Evolutionary conservation across 2,888 invertebrate genomes (phyloP), one percentile per base, ranked within the genome.

Genomic region (Rhorus exstirpatorius): DNA sequence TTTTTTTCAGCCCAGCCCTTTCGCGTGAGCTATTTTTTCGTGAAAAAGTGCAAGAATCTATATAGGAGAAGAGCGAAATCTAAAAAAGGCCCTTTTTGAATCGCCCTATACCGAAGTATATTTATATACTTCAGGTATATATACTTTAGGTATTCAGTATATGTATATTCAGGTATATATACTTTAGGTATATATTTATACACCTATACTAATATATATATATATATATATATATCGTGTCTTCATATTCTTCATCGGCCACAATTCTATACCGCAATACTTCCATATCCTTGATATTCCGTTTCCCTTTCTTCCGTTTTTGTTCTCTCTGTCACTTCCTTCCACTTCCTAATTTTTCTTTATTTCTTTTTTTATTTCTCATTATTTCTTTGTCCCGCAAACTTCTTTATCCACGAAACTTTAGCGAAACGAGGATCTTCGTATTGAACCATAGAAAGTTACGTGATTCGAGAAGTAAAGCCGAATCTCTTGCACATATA

Each of bases 301-400:
- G 14, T 38, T 38, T 65, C 53, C 19, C n/a, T 41, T 55, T 21
- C 31, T 65, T 65, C 31, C 65, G 49, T n/a, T n/a, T 49, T 65
- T 67, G 38, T 55, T 46, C 35, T 44, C 60, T 31, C 51, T 26
- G 44, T 79, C 51, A 44, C 49, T 72, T 74, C 55, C 60, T 79
- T 72, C 74, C 67, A 51, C 31, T 31, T 21, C 51, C 21, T 21
- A 24, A 51, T 12, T 17, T 38, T 49, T 78, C n/a, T n/a, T n/a
- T n/a, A n/a, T n/a, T n/a, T n/a, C n/a, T 46, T 1, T 19, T 78
- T 71, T 60, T 38, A 10, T 76, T 38, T 17, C 19, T 35, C 24
- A 1, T 31, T 51, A 49, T 10, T 49, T 17, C 41, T 58, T 60
- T 41, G 65, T 71, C 7, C 14, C 38, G 3, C 35, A 55, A n/a